Evolutionary conservation across 2,888 invertebrate genomes (phyloP), one percentile per base, ranked within the genome.

Genomic region (Embidobia sp.): DNA sequence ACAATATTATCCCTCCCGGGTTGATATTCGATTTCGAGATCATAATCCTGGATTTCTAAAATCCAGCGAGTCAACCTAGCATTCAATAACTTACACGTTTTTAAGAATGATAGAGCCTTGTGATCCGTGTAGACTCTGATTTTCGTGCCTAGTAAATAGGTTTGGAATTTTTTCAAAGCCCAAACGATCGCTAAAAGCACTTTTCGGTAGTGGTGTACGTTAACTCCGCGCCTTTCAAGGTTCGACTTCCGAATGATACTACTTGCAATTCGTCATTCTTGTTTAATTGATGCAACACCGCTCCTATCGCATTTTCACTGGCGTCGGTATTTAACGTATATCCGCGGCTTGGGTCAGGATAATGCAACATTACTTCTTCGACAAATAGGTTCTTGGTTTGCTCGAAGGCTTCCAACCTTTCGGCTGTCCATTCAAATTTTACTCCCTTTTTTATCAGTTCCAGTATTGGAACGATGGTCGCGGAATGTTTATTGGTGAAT

Each of bases 51-150:
- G 7, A 35, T 13, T 7, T 35, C 13, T 22, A 22, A 22, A 6
- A 22, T 6, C 22, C 22, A 22, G n/a, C n/a, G 22, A 6, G 53
- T 15, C 3, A 53, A 26, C 13, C 37, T 80, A 59, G 48, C 84
- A 51, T 37, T 79, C 70, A 1, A 84, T 18, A 0, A 10, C 16
- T 37, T 44, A 85, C 1, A 66, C 69, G 18, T 66, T 48, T 8
- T 40, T 6, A 87, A 26, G 49, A 84, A 86, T 0, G 72, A 75
- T 1, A 86, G 18, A 0, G 83, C 78, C 29, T 80, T 79, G 37
- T 85, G 84, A 49, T 86, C 85, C 0, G 83, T 83, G 8, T 77
- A 27, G 1, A 85, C 76, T 0, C 69, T 49, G 0, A 85, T 49
- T 18, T 59, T 26, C 0, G 59, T 33, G 0, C 83, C 84, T 6